Base-by-base conservation (phyloP, 2,797 vertebrate species). In the Emys orbicularis region DNA sequence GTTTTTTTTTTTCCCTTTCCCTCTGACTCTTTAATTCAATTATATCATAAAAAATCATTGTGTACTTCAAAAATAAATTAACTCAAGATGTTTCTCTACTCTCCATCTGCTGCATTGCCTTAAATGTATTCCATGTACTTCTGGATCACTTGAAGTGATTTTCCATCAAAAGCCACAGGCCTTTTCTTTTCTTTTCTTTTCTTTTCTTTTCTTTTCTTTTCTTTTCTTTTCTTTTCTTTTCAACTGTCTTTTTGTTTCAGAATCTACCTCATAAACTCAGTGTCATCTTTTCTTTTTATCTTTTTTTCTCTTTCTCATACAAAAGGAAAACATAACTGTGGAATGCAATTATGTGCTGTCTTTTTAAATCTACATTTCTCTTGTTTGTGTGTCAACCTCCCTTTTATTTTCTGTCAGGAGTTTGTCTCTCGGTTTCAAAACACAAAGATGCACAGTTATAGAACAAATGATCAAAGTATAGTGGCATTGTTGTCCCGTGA, bases 41-140 rank as follows among this genome's bases (percentile, higher is more conserved):
- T 98, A 97, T 97, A 98, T 97, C 84, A 96, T 96, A 97, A 98
- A 97, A 98, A 87, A 95, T 97, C 96, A 97, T 96, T 97, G 96
- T 97, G 94, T 96, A 95, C 92, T 98, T 98, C 96, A 98, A 98
- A 98, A 98, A 98, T 98, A 98, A 98, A 98, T 98, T 98, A 97
- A 97, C 98, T 97, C 6, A 97, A 97, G 96, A 98, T 98, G 97
- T 97, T 98, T 90, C 95, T 97, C 96, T 68, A 54, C 65, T 98
- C 90, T 95, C 98, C 98, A 98, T 98, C 98, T 98, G 98, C 97
- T 98, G 34, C 83, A 74, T 96, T 98, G 97, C 94, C 96, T 98
- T 97, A 97, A 97, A 98, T 95, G 95, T 93, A 95, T 98, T 97
- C 84, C 86, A 94, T 97, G 81, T 86, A 96, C 92, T 96, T 93